Evolutionary conservation across 1,140 invertebrate species (phyloP).

Genomic region (Eueides isabella): DNA sequence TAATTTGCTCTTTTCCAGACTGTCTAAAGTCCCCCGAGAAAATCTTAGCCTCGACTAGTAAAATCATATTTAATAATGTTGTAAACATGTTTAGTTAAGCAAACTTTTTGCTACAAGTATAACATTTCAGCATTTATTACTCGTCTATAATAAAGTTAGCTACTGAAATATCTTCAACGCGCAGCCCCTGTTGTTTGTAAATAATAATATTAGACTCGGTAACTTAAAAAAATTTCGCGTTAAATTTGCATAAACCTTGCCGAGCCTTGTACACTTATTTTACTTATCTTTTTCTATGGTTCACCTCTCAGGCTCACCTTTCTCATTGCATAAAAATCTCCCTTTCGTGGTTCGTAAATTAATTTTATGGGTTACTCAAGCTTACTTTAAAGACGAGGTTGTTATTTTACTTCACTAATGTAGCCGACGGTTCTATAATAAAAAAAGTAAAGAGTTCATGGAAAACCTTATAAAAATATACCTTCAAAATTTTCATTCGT

Average conservation of each 20-base stretch:
- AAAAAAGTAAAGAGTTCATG: neutral
- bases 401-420: slow-evolving; percentile 20
- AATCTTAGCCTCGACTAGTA: slow-evolving; percentile 28
- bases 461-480: neutral
- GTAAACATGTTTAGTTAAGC: slow-evolving; percentile 25
- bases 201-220: slow-evolving; percentile 69
- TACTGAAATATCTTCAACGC: slow-evolving; percentile 45
- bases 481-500: neutral
- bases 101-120: slow-evolving; percentile 33
- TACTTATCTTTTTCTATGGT: slow-evolving; percentile 61
- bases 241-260: slow-evolving; percentile 75
- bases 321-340: slow-evolving; percentile 57
- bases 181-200: slow-evolving; percentile 63
- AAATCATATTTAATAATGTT: slow-evolving; percentile 16
- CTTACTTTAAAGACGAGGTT: slow-evolving; percentile 21
- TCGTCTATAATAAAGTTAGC: slow-evolving; percentile 45
- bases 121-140: slow-evolving; percentile 38
- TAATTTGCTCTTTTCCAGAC: slow-evolving; percentile 41
- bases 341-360: slow-evolving; percentile 34
- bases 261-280: slow-evolving; percentile 52
- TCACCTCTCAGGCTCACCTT: slow-evolving; percentile 51
- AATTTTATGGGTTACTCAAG: slow-evolving; percentile 31
- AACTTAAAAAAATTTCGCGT: slow-evolving; percentile 70
- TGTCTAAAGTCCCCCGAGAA: slow-evolving; percentile 30
- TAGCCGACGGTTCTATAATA: neutral